Conservation (phyloP, 2,797 vertebrate species). For the Australoheros facetus region DNA sequence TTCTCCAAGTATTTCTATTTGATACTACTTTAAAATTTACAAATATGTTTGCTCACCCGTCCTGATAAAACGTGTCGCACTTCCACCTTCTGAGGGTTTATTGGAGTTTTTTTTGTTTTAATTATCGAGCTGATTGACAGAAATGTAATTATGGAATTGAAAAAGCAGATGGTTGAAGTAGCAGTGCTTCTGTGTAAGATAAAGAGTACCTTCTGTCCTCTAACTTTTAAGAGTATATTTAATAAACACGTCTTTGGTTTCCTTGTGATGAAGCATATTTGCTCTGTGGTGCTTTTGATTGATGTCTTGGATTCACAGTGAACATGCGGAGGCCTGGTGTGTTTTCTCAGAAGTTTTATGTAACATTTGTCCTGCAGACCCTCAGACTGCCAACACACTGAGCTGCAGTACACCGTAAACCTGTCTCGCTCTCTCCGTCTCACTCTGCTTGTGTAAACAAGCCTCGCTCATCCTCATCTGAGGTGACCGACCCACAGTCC, state of each 20-base stretch:
- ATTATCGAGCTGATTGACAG: not conserved
- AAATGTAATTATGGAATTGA: not conserved
- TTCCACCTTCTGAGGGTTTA: too few relatives aligned
- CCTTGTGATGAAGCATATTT: not conserved
- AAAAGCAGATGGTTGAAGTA: too few relatives aligned
- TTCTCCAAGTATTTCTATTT: not conserved
- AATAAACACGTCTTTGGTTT: not conserved
- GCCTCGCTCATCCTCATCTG: not conserved
- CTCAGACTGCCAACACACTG: not conserved
- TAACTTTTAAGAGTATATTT: not conserved
- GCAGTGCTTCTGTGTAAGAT: too few relatives aligned
- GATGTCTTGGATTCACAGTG: not conserved
- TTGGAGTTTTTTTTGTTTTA: not conserved
- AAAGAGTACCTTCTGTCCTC: too few relatives aligned
- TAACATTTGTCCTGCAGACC: not conserved
- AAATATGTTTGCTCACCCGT: not conserved
- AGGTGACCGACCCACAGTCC: slow-evolving; percentile 22
- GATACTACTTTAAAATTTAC: not conserved
- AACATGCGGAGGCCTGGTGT: not conserved
- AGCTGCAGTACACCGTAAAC: not conserved
- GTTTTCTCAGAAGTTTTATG: slow-evolving; percentile 3
- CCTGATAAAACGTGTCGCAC: not conserved
- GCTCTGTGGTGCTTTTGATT: not conserved
- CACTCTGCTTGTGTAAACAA: slow-evolving; percentile 21
- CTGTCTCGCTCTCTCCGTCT: not conserved